Evolutionary conservation across 2,888 invertebrate species (phyloP).

Genomic region (Gonocerus acuteangulatus): DNA sequence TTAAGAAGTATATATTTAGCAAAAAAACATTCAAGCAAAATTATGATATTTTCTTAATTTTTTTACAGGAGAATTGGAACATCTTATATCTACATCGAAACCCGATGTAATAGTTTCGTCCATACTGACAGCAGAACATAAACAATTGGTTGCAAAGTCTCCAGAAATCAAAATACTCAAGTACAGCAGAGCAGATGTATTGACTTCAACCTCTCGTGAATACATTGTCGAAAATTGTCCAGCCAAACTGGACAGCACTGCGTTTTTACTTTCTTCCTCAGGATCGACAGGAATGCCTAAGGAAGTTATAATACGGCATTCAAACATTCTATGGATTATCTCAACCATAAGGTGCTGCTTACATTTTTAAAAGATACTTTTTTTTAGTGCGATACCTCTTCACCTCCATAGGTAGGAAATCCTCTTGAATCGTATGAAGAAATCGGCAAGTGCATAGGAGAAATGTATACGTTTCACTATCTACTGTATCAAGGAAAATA

Average conservation of each 20-base stretch:
- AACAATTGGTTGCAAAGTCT: neutral
- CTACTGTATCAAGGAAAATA: too few species aligned
- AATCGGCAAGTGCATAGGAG: too few species aligned
- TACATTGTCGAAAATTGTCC: conserved; percentile 29
- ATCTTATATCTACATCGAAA: conserved; percentile 17
- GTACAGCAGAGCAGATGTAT: neutral
- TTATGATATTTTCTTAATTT: too few species aligned
- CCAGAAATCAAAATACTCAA: neutral
- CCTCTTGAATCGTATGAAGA: too few species aligned
- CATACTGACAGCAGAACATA: neutral
- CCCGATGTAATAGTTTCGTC: conserved; percentile 13
- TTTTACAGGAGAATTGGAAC: conserved; percentile 28
- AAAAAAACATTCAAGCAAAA: too few species aligned
- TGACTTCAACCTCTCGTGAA: too few species aligned
- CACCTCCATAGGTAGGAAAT: too few species aligned
- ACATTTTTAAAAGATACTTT: too few species aligned
- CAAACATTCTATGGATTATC: conserved; percentile 21
- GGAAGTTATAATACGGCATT: conserved; percentile 60
- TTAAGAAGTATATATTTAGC: too few species aligned
- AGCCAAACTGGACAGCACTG: conserved; percentile 33
- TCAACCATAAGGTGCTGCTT: neutral
- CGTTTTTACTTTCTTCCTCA: conserved; percentile 69
- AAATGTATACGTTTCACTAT: too few species aligned
- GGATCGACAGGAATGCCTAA: conserved; percentile 78
- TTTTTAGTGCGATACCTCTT: too few species aligned